A percentile compares a stretch with the other conserved stretches of the same genome.
Evolutionary conservation across 2,113 vertebrate species (phyloP).

Genomic region (Lontra canadensis): DNA sequence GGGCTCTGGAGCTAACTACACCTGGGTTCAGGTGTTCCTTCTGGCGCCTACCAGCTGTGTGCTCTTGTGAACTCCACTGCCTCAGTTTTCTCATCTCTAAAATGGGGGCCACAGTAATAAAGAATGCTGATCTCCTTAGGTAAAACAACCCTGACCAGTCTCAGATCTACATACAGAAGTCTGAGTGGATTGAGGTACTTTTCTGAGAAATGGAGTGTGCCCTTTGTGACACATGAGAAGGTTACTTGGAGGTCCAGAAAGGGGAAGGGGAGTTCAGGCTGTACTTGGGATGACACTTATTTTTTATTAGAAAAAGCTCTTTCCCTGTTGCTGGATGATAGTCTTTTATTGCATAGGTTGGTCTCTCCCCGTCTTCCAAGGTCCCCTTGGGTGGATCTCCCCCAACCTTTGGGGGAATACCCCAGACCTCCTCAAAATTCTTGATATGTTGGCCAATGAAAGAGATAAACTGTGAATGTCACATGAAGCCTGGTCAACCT

Average conservation of each 20-base stretch:
- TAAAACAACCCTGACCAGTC: not conserved
- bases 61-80: not conserved
- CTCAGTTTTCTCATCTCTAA: not conserved
- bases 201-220: not conserved
- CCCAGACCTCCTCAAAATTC: not conserved
- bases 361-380: not conserved
- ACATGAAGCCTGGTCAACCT: not conserved
- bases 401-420: no score
- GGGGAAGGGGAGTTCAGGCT: not conserved
- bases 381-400: not conserved
- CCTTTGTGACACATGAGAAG: not conserved
- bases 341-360: not conserved
- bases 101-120: not conserved
- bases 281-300: not conserved
- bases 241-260: not conserved
- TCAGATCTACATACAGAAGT: not conserved
- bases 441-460: not conserved
- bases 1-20: not conserved
- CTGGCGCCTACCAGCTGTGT: not conserved
- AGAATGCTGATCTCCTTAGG: not conserved
- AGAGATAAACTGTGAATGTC: not conserved
- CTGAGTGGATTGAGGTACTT: not conserved
- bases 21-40: not conserved
- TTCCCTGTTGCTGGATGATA: not conserved
- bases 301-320: slow-evolving; percentile 5